Evolutionary conservation across 2,113 vertebrate species (phyloP).

Genomic region (Dolichotis patagonum): DNA sequence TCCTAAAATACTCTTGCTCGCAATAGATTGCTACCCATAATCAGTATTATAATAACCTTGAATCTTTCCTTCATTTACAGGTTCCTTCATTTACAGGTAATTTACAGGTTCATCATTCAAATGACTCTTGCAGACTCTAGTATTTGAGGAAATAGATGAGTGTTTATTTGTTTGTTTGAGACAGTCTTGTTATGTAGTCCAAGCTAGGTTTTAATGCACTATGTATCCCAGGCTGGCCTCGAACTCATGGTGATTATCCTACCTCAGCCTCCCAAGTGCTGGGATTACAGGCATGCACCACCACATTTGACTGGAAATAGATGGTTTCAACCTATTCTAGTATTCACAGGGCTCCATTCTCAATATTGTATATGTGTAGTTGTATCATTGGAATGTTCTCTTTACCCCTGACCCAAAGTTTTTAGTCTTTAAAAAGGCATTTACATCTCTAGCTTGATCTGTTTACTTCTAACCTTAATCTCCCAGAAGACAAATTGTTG

Average conservation of each 20-base stretch:
- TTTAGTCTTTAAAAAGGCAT: neutral
- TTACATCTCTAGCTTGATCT: neutral
- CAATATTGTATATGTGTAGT: rapidly evolving
- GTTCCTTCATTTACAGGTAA: too few relatives aligned
- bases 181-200: too few relatives aligned
- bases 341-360: neutral
- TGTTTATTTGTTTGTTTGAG: too few relatives aligned
- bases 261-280: neutral
- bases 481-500: neutral
- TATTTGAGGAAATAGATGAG: neutral
- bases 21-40: neutral
- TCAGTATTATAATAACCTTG: neutral
- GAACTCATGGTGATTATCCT: too few relatives aligned
- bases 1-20: neutral
- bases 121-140: neutral
- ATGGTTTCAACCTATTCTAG: neutral
- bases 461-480: neutral
- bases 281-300: neutral
- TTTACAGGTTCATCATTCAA: neutral
- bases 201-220: too few relatives aligned
- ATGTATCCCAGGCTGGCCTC: too few relatives aligned
- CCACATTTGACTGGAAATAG: neutral
- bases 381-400: rapidly evolving
- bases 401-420: neutral
- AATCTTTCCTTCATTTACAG: slow-evolving; percentile 5